phyloP scores from a whole-genome alignment of 2,113 vertebrate species.

The Lamprologus sp. region DNA sequence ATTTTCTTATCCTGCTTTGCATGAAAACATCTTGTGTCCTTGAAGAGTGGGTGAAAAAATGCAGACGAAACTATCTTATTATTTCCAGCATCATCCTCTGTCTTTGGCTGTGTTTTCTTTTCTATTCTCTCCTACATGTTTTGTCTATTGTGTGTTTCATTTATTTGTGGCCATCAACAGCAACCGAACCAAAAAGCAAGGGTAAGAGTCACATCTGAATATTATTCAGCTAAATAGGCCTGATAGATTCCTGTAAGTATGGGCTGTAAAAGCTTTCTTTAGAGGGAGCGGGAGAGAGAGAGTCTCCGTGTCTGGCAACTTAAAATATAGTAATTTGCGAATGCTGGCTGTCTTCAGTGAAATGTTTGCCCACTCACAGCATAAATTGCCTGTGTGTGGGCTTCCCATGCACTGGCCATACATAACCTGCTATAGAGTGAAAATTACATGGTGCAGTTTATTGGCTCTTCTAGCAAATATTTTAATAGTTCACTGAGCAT shows the following conservation, averaged over 20 bases:
- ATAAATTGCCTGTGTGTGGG: slow-evolving; percentile 46
- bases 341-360: slow-evolving; percentile 44
- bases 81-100: slow-evolving; percentile 9
- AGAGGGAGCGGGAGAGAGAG: background rate
- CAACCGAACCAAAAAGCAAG: slow-evolving; percentile 45
- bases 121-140: background rate
- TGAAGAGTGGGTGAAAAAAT: background rate
- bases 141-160: slow-evolving; percentile 30
- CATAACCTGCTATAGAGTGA: slow-evolving; percentile 20
- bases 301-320: slow-evolving; percentile 30
- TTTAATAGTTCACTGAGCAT: background rate
- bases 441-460: background rate
- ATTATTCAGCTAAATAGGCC: slow-evolving; percentile 20
- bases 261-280: slow-evolving; percentile 8
- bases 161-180: slow-evolving; percentile 47
- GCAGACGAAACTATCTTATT: slow-evolving; percentile 16
- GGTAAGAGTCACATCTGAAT: slow-evolving; percentile 20
- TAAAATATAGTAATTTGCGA: slow-evolving; percentile 50
- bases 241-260: slow-evolving; percentile 10
- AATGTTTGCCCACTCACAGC: slow-evolving; percentile 50
- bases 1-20: background rate
- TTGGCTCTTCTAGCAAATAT: background rate
- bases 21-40: slow-evolving; percentile 6
- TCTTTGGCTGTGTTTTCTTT: background rate
- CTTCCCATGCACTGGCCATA: slow-evolving; percentile 27